Conservation (phyloP, 2,797 vertebrate species). For the Enteromius fasciolatus region DNA sequence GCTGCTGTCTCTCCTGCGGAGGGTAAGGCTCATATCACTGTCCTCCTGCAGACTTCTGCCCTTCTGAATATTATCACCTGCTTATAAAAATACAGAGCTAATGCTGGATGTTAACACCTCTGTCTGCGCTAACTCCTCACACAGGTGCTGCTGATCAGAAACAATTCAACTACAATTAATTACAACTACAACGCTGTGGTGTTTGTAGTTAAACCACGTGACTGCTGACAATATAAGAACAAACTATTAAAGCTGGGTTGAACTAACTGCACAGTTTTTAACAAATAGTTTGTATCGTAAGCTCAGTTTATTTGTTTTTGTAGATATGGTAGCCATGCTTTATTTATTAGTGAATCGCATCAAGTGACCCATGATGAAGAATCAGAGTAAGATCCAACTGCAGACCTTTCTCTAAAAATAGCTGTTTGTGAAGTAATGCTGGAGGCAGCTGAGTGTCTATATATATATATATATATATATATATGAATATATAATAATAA, state of each 20-base stretch:
- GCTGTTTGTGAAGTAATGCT: not conserved
- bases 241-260: not conserved
- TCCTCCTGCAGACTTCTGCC: not conserved
- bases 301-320: not conserved
- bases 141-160: not conserved
- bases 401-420: slow-evolving; percentile 30
- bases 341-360: not conserved
- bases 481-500: not conserved
- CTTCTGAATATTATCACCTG: not conserved
- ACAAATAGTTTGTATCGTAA: not conserved
- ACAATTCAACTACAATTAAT: not conserved
- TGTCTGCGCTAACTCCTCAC: not conserved
- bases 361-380: not conserved
- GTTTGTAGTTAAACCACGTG: not conserved
- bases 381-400: not conserved
- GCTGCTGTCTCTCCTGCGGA: not conserved
- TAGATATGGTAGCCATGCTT: too few relatives aligned
- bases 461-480: not conserved
- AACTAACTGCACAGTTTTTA: not conserved
- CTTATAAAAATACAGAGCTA: not conserved
- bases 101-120: slow-evolving; percentile 29
- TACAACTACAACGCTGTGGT: not conserved
- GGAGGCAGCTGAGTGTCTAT: not conserved
- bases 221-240: not conserved
- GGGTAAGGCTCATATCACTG: not conserved